Base-by-base conservation (phyloP, 2,888 invertebrate genomes). In the Augiades crinisus region DNA sequence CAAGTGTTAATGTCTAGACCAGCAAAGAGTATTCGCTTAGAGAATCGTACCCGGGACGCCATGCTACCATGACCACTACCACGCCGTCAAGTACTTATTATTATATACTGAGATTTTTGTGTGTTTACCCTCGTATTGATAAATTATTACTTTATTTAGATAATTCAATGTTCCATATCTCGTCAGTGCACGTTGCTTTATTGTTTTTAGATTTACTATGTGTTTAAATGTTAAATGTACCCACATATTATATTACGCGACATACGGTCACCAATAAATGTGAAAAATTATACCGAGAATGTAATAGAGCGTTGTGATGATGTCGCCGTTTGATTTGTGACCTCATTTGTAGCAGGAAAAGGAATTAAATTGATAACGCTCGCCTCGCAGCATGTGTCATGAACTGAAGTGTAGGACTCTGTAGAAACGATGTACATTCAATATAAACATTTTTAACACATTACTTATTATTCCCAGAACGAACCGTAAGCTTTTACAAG, bases 331-430 rank as follows among this genome's bases (percentile, higher is more conserved):
- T 78, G 72, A 68, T 74, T 78, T 81, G 77, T 88, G 88, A 88
- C 88, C 88, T 87, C 87, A 88, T 86, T 86, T 75, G 65, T 73
- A 75, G 67, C 83, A 87, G 87, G 87, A 87, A 87, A 87, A 70
- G 80, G 81, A 79, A 79, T 81, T 81, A 78, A 80, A 83, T 79
- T 83, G 79, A 87, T 84, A 86, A 81, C 77, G 68, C 70, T 65
- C 68, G 61, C 60, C 62, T 60, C 56, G 60, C 58, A 72, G 46
- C 37, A 53, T 49, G 49, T 44, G 45, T 45, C 54, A 45, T 45
- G 30, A 24, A 10, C 33, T 30, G 50, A 46, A 44, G 17, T 27
- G 43, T 50, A 43, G 43, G 13, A 33, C 22, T 34, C n/a, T 45
- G 22, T 38, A 12, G 12, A 38, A 21, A 5, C 10, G 5, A 12